Evolutionary conservation across 30 jellyfish, hydroid and myxozoan species (phyloP), one percentile per base, ranked within the genome.

Genomic region (Kudoa iwatai): DNA sequence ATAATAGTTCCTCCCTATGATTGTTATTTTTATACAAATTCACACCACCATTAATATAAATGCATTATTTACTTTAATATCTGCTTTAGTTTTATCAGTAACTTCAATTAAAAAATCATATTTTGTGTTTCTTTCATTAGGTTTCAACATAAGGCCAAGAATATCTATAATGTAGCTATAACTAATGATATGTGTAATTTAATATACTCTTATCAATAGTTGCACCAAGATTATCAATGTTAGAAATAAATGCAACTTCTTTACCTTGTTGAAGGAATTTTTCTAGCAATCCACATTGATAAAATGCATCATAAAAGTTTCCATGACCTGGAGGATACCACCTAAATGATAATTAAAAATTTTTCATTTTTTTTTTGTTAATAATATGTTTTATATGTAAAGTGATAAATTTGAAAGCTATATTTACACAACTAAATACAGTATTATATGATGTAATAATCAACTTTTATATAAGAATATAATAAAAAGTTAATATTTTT

Each of bases 311-410:
- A 40, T 69, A 69, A 31, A 43, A 58, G 43, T 69, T 84, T 17
- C 91, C 91, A 25, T 69, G 91, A 15, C 91, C 91, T 34, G 91
- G 91, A 12, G 91, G 91, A 36, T 59, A 69, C 91, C 91, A 69
- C 32, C 91, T 69, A 23, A 24, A n/a, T 34, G 50, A 28, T 28
- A 7, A 28, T 28, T 13, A 28, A 28, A 7, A 22, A 1, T 21
- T 64, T 26, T 40, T n/a, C n/a, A n/a, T n/a, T n/a, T n/a, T n/a
- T n/a, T n/a, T n/a, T n/a, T n/a, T n/a, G n/a, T n/a, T n/a, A n/a
- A n/a, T n/a, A n/a, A n/a, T n/a, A n/a, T n/a, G n/a, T n/a, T n/a
- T n/a, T n/a, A n/a, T n/a, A n/a, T n/a, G n/a, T n/a, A n/a, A n/a
- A n/a, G n/a, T n/a, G n/a, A n/a, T n/a, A n/a, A n/a, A n/a, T n/a